Base-by-base conservation (phyloP, 2,888 invertebrate genomes). In the Polymixis flavicincta region DNA sequence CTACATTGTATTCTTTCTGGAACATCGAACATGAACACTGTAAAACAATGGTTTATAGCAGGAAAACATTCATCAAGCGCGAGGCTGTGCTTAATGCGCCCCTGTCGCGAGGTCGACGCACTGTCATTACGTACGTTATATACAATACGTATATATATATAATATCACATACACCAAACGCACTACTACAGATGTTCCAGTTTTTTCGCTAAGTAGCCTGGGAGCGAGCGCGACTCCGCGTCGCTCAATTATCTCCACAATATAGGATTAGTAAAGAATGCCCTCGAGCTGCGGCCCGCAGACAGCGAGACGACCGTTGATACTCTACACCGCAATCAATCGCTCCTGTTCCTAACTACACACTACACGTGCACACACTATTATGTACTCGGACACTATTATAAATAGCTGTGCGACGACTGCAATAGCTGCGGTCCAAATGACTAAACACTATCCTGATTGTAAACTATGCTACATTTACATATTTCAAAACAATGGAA, bases 31-130 rank as follows among this genome's bases (percentile, higher is more conserved):
- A 89, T 83, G 84, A 85, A 84, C 86, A 83, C 81, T 85, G 78
- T 88, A 83, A 87, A 88, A 91, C 92, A 91, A 92, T 91, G 89
- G 91, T 86, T 90, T 89, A 89, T 88, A 84, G 86, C 91, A 91
- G 91, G 91, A 91, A 90, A 89, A 89, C 91, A 89, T 89, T 85
- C 85, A 89, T 90, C 89, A 89, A 88, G 86, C 86, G 85, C 88
- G 88, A 88, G 89, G 85, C 89, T 88, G 82, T 86, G 78, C 85
- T 78, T 76, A 78, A 84, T 80, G 83, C 80, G 82, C 76, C 84
- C 84, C 79, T 87, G 85, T 82, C 57, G 80, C 85, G 83, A 88
- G 87, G 85, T 90, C 91, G 85, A 78, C 85, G 87, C 84, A 76
- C 87, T 87, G 84, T 88, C 80, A 87, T 87, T 88, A 85, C 76